A percentile compares a stretch with the other conserved stretches of the same genome.
Evolutionary conservation across 2,113 vertebrate species (phyloP).

Genomic region (Nibea coibor): DNA sequence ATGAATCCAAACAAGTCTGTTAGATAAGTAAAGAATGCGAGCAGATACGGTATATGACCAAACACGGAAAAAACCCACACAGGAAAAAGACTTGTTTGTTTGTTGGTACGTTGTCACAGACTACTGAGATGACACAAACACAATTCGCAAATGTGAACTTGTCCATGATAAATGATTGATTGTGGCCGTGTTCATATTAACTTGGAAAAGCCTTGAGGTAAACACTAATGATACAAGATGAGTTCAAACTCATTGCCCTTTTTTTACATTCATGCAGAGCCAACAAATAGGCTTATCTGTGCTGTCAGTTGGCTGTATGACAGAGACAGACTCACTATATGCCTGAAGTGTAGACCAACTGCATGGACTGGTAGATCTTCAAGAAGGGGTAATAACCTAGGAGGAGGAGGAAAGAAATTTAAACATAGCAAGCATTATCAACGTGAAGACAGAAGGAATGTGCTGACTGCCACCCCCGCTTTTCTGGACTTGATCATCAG

Average conservation of each 20-base stretch:
- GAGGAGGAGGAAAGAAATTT: slow-evolving; percentile 3
- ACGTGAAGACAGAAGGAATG: slow-evolving; percentile 66
- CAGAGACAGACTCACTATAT: slow-evolving; percentile 89
- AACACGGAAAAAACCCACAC: neutral
- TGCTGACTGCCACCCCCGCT: slow-evolving; percentile 58
- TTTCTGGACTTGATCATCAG: slow-evolving; percentile 53
- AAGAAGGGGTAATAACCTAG: slow-evolving; percentile 92
- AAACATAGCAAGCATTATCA: slow-evolving; percentile 38
- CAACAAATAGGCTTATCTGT: neutral
- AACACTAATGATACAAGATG: neutral
- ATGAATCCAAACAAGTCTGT: slow-evolving; percentile 33
- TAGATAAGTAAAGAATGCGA: slow-evolving; percentile 19
- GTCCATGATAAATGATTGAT: neutral
- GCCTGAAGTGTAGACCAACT: slow-evolving; percentile 94
- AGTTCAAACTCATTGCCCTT: slow-evolving; percentile 3
- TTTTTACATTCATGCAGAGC: neutral
- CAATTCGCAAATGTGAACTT: neutral
- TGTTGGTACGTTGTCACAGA: neutral
- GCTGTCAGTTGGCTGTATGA: slow-evolving; percentile 1
- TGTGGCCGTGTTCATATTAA: neutral
- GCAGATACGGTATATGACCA: neutral
- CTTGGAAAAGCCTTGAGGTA: neutral
- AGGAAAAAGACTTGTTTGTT: neutral
- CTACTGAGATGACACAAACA: neutral
- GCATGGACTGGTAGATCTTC: slow-evolving; percentile 97